Conservation (phyloP, 2,797 vertebrate species). For the Macrochelys suwanniensis region DNA sequence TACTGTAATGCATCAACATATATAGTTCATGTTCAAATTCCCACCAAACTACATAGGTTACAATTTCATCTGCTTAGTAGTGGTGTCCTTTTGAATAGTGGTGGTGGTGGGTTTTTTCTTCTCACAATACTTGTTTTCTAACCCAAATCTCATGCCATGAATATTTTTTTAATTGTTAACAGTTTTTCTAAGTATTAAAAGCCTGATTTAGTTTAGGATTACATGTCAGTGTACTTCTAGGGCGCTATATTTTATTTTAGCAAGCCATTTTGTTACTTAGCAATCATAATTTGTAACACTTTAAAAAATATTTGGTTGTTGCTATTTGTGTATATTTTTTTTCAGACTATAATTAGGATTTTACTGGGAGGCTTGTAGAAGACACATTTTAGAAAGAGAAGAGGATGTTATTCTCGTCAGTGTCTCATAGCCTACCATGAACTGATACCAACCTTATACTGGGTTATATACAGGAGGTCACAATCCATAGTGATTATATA, state of each 20-base stretch:
- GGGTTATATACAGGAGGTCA: not conserved
- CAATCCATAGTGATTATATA: not conserved
- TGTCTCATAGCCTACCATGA: not conserved
- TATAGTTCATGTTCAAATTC: not conserved
- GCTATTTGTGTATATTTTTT: not conserved
- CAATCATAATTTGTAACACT: not conserved
- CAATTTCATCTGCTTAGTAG: not conserved
- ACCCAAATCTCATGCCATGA: not conserved
- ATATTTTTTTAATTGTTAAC: conserved; percentile 46
- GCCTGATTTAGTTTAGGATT: not conserved
- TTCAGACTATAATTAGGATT: not conserved
- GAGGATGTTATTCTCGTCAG: not conserved
- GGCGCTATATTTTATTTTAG: not conserved
- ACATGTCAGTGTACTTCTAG: not conserved
- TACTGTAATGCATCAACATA: not conserved
- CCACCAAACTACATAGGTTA: not conserved
- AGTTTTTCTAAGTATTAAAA: not conserved
- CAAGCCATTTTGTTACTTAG: not conserved
- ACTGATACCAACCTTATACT: not conserved
- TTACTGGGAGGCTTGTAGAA: not conserved
- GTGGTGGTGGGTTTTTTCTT: not conserved
- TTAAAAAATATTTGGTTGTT: not conserved
- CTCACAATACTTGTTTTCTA: conserved; percentile 24
- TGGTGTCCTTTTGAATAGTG: not conserved
- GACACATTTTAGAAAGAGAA: not conserved